Base-by-base conservation (phyloP, 2,888 invertebrate genomes). In the Trisateles emortualis region DNA sequence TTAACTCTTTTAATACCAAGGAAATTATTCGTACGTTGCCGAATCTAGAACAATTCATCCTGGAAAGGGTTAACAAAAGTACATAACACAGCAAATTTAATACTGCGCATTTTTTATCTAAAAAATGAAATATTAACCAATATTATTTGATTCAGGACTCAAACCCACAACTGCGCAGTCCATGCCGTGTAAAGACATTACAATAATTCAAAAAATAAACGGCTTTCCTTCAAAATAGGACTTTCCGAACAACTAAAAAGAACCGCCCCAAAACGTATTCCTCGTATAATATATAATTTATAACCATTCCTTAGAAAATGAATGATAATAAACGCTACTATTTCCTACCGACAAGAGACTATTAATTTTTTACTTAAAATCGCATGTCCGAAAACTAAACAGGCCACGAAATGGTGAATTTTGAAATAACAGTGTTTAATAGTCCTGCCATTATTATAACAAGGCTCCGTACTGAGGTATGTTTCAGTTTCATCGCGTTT, bases 341-440 rank as follows among this genome's bases (percentile, higher is more conserved):
- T 71, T 71, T 64, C 58, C 59, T 61, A 58, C 58, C 56, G 39
- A 61, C 65, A 55, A 52, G 52, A 50, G 14, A 51, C 55, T 68
- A 71, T 71, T 68, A 68, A 61, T 73, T 73, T 77, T 79, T 77
- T 72, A 73, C 69, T 67, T 66, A 74, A 80, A 86, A 82, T 86
- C 73, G 84, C 84, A 85, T 84, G 84, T 83, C 74, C 74, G 70
- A 68, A 74, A 74, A 69, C 71, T 69, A 70, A 72, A 72, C 71
- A 69, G 76, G 64, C 72, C 75, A 73, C 79, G 76, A 78, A 82
- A 78, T 76, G 78, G n/a, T 72, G 81, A 82, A 81, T 79, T 79
- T 76, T 65, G 59, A 80, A 85, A 86, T 85, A 84, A 76, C 84
- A 64, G 82, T 80, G 72, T 79, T 84, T 83, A 81, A 82, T 79